Base-by-base conservation (phyloP, 2,797 vertebrate species). In the Vespertilio murinus region DNA sequence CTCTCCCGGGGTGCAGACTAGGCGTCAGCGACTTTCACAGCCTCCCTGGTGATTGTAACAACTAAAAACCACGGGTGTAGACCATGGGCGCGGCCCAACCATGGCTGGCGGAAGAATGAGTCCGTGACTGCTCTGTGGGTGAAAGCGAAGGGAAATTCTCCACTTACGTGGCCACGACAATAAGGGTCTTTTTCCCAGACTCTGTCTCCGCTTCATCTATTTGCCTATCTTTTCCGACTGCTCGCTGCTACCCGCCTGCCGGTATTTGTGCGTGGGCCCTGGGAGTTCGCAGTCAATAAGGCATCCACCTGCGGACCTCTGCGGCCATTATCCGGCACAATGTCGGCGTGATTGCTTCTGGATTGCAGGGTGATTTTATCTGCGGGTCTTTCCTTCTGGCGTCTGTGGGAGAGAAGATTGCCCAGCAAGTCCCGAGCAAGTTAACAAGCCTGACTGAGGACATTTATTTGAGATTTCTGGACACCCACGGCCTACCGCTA, bases 311-410 rank as follows among this genome's bases (percentile, higher is more conserved):
- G 95, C 83, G 28, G 97, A 45, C 96, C 96, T 65, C 96, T 97
- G 96, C 12, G 2, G 52, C 95, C 94, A 42, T 25, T 96, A 93
- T 33, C 88, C 54, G 96, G 84, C 71, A 93, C 93, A 93, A 88
- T 81, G 73, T 17, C 91, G 82, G 77, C 54, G 30, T 97, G 96
- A 97, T 92, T 97, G 96, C 86, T 70, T 87, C 93, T 82, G 71
- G 94, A 94, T 93, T 95, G 88, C 93, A 94, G 94, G 91, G 90
- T 93, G 96, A 93, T 93, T 97, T 90, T 96, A 95, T 97, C 91
- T 84, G 95, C 83, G 89, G 82, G 94, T 91, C 96, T 97, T 97
- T 96, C 94, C 22, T 74, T 95, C 40, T 67, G 69, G 79, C 82
- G 75, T 93, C 81, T 91, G 47, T 84, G 91, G 85, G 80, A 97